Conservation (phyloP, 2,797 vertebrate genomes). For the Anguilla pacifica region DNA sequence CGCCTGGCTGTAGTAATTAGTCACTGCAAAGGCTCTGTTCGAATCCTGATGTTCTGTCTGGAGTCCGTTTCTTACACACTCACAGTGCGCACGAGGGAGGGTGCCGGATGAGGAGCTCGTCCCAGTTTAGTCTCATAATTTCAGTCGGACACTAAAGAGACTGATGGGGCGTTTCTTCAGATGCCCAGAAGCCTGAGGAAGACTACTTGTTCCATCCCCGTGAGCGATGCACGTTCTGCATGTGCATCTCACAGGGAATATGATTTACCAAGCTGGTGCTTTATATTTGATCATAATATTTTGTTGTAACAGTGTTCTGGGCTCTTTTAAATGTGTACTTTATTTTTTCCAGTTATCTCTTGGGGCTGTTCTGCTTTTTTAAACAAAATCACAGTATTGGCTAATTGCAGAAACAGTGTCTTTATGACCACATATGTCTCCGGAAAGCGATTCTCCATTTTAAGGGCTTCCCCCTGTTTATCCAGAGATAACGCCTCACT, state of each 20-base stretch:
- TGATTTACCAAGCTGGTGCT: neutral
- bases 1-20: conserved; percentile 60
- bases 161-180: neutral
- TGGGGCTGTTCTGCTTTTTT: conserved; percentile 6
- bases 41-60: conserved; percentile 52
- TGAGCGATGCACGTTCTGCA: neutral
- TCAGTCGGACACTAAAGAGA: neutral
- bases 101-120: neutral
- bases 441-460: conserved; percentile 54
- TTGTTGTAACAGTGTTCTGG: neutral
- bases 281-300: neutral
- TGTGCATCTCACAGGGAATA: neutral
- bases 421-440: conserved; percentile 37
- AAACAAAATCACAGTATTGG: conserved; percentile 34
- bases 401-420: neutral
- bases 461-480: conserved; percentile 55
- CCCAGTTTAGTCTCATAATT: conserved; percentile 2
- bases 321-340: neutral
- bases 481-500: conserved; percentile 49
- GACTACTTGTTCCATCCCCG: neutral
- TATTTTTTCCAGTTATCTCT: neutral
- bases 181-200: neutral
- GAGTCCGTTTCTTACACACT: conserved; percentile 53
- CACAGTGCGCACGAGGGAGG: conserved; percentile 35
- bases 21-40: conserved; percentile 54